Base-by-base conservation (phyloP, 2,888 invertebrate species). In the Periphyllus acericola region DNA sequence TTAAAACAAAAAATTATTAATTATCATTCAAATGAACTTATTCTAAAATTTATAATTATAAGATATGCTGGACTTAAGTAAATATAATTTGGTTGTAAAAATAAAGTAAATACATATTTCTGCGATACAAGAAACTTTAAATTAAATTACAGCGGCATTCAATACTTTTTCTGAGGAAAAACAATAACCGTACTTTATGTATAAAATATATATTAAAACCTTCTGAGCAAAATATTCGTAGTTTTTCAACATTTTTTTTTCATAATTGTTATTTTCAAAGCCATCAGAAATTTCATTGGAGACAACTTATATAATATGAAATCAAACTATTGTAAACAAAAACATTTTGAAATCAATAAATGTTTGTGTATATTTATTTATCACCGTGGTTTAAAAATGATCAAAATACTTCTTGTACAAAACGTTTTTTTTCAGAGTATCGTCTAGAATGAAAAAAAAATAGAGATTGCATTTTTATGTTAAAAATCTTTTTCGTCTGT, bases 21-120 rank as follows among this genome's bases (percentile, higher is more conserved):
- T 32, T 71, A 71, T 32, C 17, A 32, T 29, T 71, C 17, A 17
- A 71, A 32, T 29, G 3, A 71, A 71, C 71, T 71, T 71, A 32
- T 71, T 71, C 32, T 71, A 29, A 55, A 55, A 34, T 79, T 79
- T 79, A 55, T 79, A 79, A 34, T 78, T 78, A 78, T 9, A 78
- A 78, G 14, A 78, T 78, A 25, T 78, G 32, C 32, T 32, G 32
- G 25, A 71, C 71, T 71, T 11, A 32, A n/a, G 32, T 71, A 29
- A 71, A 71, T 17, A 32, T 71, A 55, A 79, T 66, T 80, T 2
- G 0, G 68, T 80, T 80, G 3, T 34, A n/a, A 40, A 21, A 36
- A 36, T 60, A 80, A 80, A 68, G 36, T 66, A 3, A 80, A 40
- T 11, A 29, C 9, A 34, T 34, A 55, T 32, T 34, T 55, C 34